Percentiles rank a stretch among this genome's conserved stretches.
Evolutionary conservation across 2,797 vertebrate species (phyloP).

Genomic region (Eulemur coronatus): DNA sequence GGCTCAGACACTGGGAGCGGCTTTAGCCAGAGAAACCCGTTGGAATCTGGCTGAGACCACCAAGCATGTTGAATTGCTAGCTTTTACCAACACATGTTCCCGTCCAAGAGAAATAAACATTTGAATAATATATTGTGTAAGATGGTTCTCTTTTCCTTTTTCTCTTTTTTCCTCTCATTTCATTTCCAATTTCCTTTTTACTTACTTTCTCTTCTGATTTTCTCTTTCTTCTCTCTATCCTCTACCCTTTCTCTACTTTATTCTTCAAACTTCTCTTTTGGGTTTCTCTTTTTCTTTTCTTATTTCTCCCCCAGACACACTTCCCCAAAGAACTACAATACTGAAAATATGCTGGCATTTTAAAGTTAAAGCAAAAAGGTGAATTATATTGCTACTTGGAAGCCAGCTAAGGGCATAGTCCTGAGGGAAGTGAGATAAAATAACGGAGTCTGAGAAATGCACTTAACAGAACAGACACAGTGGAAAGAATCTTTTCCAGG

Average conservation of each 20-base stretch:
- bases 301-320: neutral
- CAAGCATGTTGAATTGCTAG: neutral
- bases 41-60: conserved; percentile 42
- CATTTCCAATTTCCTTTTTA: neutral
- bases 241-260: conserved; percentile 22
- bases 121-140: neutral
- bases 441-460: conserved; percentile 54
- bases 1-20: neutral
- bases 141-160: neutral
- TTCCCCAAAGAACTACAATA: conserved; percentile 43
- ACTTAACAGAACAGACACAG: conserved; percentile 52
- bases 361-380: conserved; percentile 76
- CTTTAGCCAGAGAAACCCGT: neutral
- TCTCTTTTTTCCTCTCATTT: neutral
- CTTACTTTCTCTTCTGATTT: neutral
- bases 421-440: conserved; percentile 73
- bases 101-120: conserved; percentile 58
- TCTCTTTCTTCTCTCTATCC: neutral
- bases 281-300: conserved; percentile 20
- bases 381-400: conserved; percentile 70
- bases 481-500: conserved; percentile 59
- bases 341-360: conserved; percentile 67
- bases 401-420: conserved; percentile 68
- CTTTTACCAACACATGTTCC: conserved; percentile 1
- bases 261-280: neutral